Evolutionary conservation across 2,888 invertebrate species (phyloP), one percentile per base, ranked within the genome.

Genomic region (Mesorhabditis spiculigera): DNA sequence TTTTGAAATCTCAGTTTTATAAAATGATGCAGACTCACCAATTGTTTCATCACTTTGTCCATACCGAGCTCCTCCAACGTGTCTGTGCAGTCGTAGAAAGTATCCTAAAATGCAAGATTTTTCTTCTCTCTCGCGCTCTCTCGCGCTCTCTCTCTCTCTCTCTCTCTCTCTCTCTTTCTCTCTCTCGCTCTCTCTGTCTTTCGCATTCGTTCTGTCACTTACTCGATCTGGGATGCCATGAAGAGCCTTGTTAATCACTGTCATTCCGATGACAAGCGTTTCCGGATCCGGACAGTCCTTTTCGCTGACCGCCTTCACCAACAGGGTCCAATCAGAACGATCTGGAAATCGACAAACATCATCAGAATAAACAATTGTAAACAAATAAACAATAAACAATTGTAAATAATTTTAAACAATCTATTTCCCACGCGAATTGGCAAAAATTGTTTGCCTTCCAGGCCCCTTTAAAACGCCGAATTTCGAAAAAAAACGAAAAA

Each of bases 21-120:
- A 13, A 66, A 13, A 13, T 43, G n/a, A n/a, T n/a, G n/a, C n/a
- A n/a, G n/a, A 43, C 45, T 61, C 8, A 66, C 50, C 78, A 85
- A 77, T n/a, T 72, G 65, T 66, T 77, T 78, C 71, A 86, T 77
- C 6, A 82, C 79, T 13, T 79, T 79, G 72, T 89, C 88, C 87
- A 89, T 87, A 64, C 88, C 88, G 64, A 88, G 95, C 79, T 95
- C 94, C 86, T 97, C 97, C 76, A 98, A 88, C 42, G 92, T 91
- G 88, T 98, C 97, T 4, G 95, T 93, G 86, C 98, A 93, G 87
- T 98, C 96, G 86, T 96, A 98, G 88, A 95, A 98, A 42, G 93
- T 92, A 86, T 97, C 95, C 87, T 94, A 93, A 87, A 75, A 43
- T 10, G 8, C 4, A 28, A 28, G 28, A 28, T 28, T 28, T 28